phyloP scores from a whole-genome alignment of 1,140 invertebrate species.

The Hyposmocoma kahamanoa region DNA sequence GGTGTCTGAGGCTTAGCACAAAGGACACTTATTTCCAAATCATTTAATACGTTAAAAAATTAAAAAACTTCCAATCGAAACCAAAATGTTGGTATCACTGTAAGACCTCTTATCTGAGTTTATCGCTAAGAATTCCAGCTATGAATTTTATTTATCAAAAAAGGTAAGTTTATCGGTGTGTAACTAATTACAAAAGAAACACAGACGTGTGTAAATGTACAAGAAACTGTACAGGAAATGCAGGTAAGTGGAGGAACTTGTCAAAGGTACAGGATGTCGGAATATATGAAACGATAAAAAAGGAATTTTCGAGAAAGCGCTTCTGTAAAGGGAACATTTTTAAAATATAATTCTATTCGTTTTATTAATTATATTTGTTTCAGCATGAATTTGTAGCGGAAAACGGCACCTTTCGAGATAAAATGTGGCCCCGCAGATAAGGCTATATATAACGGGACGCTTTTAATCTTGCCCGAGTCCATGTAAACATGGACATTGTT shows the following conservation, averaged over 20 bases:
- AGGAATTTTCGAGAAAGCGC: constrained; percentile 14
- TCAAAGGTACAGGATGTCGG: constrained; percentile 23
- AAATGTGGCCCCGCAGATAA: constrained; percentile 6
- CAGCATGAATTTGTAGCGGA: neutral
- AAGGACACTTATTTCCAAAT: constrained; percentile 1
- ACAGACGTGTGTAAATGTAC: neutral
- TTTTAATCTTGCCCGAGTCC: constrained; percentile 21
- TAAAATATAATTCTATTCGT: neutral
- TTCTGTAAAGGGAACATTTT: constrained; percentile 1
- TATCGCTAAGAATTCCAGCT: neutral
- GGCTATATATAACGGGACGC: constrained; percentile 10
- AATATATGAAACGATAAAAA: constrained; percentile 27
- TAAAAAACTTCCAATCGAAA: neutral
- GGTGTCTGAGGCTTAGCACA: constrained; percentile 5
- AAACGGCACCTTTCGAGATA: constrained; percentile 3
- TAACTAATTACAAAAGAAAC: neutral
- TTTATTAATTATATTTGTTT: constrained; percentile 1
- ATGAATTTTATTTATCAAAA: constrained; percentile 7
- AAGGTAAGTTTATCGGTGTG: constrained; percentile 21
- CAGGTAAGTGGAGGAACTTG: constrained; percentile 26
- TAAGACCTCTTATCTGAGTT: neutral
- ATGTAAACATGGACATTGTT: constrained; percentile 6
- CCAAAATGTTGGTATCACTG: neutral
- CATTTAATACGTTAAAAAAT: neutral
- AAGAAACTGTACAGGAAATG: constrained; percentile 30